Evolutionary conservation across 2,888 invertebrate species (phyloP).

Genomic region (Drosophila algonquin): DNA sequence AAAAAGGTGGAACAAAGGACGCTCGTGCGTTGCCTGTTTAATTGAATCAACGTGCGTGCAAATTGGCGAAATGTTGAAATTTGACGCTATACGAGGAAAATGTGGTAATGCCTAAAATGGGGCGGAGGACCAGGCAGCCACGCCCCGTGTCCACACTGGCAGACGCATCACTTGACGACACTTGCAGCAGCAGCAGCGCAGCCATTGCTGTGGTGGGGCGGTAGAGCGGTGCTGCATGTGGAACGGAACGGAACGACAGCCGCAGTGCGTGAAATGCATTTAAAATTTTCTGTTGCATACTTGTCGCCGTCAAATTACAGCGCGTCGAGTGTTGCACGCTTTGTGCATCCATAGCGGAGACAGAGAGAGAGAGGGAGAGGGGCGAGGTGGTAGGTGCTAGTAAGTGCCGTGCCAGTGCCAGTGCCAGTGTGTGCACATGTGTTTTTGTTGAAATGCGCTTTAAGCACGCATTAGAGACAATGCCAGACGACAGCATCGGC

Average conservation of each 20-base stretch:
- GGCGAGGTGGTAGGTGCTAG: not conserved
- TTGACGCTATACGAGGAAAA: not conserved
- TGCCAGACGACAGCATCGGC: not conserved
- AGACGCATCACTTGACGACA: constrained; percentile 62
- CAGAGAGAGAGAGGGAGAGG: too few relatives aligned
- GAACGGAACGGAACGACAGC: constrained; percentile 45
- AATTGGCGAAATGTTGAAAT: constrained; percentile 2
- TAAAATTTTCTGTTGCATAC: constrained; percentile 69
- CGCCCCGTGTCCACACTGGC: constrained; percentile 45
- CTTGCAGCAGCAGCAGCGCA: constrained; percentile 39
- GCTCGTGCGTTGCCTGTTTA: constrained; percentile 33
- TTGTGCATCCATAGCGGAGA: constrained; percentile 22
- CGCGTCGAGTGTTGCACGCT: constrained; percentile 53
- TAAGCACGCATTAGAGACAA: constrained; percentile 47
- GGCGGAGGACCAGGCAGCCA: not conserved
- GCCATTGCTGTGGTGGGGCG: not conserved
- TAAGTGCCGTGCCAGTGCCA: constrained; percentile 11
- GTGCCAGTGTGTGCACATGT: constrained; percentile 14
- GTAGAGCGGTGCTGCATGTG: not conserved
- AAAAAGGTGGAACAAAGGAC: constrained; percentile 55
- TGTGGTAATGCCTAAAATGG: constrained; percentile 51
- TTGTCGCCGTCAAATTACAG: constrained; percentile 69
- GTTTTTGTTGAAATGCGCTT: constrained; percentile 34
- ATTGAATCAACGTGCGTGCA: constrained; percentile 53
- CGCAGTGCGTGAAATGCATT: constrained; percentile 73